Conservation (phyloP, 2,888 invertebrate genomes). For the Clunio marinus region DNA sequence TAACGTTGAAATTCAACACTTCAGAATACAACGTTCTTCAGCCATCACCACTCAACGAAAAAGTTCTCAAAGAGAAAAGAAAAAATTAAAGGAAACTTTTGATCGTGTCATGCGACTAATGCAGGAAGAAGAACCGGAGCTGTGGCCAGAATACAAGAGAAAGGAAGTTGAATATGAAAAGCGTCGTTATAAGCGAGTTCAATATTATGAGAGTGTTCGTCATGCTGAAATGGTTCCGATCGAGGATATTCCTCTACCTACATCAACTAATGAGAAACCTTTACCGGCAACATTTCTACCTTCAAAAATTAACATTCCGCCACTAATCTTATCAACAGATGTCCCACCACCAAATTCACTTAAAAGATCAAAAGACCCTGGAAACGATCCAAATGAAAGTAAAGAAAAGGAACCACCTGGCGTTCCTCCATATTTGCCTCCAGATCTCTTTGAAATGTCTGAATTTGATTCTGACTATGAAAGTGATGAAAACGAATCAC, state of each 20-base stretch:
- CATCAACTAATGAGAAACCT: conserved; percentile 30
- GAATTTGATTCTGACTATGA: conserved; percentile 55
- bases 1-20: conserved; percentile 18
- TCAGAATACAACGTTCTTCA: conserved; percentile 90
- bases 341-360: conserved; percentile 66
- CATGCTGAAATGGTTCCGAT: conserved; percentile 93
- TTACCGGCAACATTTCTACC: conserved; percentile 43
- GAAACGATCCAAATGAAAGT: not conserved
- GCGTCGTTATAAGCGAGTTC: conserved; percentile 76
- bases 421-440: conserved; percentile 81
- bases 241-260: conserved; percentile 90
- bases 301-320: conserved; percentile 48
- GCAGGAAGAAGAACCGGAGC: conserved; percentile 95
- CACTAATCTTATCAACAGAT: conserved; percentile 52
- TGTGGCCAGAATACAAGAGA: conserved; percentile 85
- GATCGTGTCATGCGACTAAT: conserved; percentile 80
- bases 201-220: conserved; percentile 91
- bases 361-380: conserved; percentile 64
- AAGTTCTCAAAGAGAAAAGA: conserved; percentile 92
- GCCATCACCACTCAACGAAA: conserved; percentile 92
- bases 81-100: conserved; percentile 91
- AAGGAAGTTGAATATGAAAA: conserved; percentile 92
- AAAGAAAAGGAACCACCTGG: conserved; percentile 67
- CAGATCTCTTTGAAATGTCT: conserved; percentile 64
- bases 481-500: conserved; percentile 47